Evolutionary conservation across 2,113 vertebrate species (phyloP).

Genomic region (Todiramphus saurophagus): DNA sequence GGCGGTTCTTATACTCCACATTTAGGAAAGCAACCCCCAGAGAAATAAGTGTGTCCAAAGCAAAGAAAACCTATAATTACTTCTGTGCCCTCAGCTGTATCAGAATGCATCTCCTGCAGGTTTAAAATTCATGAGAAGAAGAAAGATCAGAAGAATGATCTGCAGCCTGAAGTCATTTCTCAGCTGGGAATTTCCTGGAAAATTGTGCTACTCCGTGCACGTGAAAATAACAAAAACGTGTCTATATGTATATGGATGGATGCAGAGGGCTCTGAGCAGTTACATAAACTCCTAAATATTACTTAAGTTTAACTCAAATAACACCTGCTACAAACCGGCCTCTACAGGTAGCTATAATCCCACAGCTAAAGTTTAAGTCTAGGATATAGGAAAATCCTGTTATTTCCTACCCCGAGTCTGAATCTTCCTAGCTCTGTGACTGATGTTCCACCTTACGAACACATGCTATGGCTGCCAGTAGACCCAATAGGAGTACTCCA

Average conservation of each 20-base stretch:
- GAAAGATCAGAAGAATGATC: slow-evolving; percentile 35
- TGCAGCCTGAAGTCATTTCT: slow-evolving; percentile 26
- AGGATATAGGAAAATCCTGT: neutral
- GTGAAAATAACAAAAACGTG: neutral
- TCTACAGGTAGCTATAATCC: neutral
- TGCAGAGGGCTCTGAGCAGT: neutral
- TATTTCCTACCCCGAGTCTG: neutral
- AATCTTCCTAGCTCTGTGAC: neutral
- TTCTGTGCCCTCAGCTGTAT: slow-evolving; percentile 28
- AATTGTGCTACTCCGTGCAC: neutral
- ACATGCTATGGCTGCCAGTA: neutral
- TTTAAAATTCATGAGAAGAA: slow-evolving; percentile 50
- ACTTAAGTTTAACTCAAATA: neutral
- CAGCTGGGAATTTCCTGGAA: slow-evolving; percentile 41
- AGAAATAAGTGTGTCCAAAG: slow-evolving; percentile 42
- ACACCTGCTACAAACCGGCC: neutral
- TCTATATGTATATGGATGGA: neutral
- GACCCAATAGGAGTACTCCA: neutral
- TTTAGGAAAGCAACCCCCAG: neutral
- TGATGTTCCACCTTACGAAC: neutral
- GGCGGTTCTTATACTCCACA: fast-evolving
- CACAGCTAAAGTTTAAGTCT: neutral
- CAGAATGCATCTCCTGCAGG: slow-evolving; percentile 39
- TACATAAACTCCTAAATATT: neutral
- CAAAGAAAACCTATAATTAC: slow-evolving; percentile 48